phyloP scores from a whole-genome alignment of 2,113 vertebrate species.

The Oryzias celebensis region DNA sequence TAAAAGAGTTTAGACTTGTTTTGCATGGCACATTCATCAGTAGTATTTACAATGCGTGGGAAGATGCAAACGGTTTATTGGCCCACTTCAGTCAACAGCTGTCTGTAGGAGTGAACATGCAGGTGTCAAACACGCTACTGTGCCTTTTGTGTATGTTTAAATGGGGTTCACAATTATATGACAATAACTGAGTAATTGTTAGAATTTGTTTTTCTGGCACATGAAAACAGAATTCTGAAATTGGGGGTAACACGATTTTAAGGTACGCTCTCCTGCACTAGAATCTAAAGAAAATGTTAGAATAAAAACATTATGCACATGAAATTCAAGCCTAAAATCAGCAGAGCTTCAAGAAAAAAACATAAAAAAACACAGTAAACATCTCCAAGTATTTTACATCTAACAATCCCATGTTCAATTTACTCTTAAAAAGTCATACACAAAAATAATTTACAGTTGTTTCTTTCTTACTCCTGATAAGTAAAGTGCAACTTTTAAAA shows the following conservation, averaged over 20 bases:
- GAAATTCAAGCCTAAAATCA: slow-evolving; percentile 30
- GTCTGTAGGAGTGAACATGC: slow-evolving; percentile 33
- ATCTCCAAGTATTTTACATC: slow-evolving; percentile 15
- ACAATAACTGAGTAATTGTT: slow-evolving; percentile 26
- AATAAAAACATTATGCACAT: slow-evolving; percentile 8
- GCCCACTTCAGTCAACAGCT: slow-evolving; percentile 24
- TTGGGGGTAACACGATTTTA: slow-evolving; percentile 31
- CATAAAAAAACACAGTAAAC: slow-evolving; percentile 35
- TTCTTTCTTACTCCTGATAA: slow-evolving; percentile 30
- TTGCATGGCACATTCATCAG: slow-evolving; percentile 34
- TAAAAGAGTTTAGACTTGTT: slow-evolving; percentile 2
- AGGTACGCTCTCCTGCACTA: slow-evolving; percentile 58
- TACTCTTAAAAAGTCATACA: slow-evolving; percentile 18
- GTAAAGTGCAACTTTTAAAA: slow-evolving; percentile 70
- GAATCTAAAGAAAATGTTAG: slow-evolving; percentile 22
- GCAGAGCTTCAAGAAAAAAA: slow-evolving; percentile 28
- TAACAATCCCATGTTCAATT: slow-evolving; percentile 7
- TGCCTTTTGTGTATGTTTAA: not conserved
- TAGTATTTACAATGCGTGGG: slow-evolving; percentile 52
- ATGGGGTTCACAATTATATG: slow-evolving; percentile 6
- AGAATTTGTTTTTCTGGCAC: slow-evolving; percentile 16
- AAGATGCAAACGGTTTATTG: slow-evolving; percentile 33
- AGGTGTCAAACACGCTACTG: slow-evolving; percentile 31
- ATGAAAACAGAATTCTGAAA: slow-evolving; percentile 23
- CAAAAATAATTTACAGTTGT: slow-evolving; percentile 27